Evolutionary conservation across 2,797 vertebrate species (phyloP).

Genomic region (Notolabrus celidotus): DNA sequence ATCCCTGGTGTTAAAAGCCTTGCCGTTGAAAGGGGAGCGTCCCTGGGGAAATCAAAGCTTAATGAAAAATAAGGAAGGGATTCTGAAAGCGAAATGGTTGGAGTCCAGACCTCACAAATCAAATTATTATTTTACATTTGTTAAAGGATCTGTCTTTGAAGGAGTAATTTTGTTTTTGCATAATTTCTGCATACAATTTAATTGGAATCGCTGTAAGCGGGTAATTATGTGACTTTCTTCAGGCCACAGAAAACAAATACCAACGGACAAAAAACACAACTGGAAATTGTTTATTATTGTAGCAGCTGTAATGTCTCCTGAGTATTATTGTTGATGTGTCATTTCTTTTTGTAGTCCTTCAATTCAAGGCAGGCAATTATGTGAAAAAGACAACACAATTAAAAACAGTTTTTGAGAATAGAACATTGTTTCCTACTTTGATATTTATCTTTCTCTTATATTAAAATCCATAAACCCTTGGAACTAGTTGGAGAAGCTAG

Average conservation of each 20-base stretch:
- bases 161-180: conserved; percentile 30
- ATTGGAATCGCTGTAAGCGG: conserved; percentile 37
- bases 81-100: conserved; percentile 41
- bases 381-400: conserved; percentile 5
- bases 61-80: conserved; percentile 40
- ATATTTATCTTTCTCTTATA: neutral
- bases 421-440: neutral
- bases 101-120: conserved; percentile 16
- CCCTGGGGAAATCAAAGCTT: conserved; percentile 53
- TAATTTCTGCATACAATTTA: conserved; percentile 51
- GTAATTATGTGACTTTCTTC: conserved; percentile 42
- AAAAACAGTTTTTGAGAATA: conserved; percentile 2
- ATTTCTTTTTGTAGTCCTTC: conserved; percentile 3
- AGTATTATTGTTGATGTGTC: conserved; percentile 12
- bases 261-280: conserved; percentile 21
- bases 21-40: conserved; percentile 28
- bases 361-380: conserved; percentile 16
- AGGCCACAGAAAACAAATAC: neutral
- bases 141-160: conserved; percentile 36
- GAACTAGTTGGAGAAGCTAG: neutral
- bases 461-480: conserved; percentile 16
- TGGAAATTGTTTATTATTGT: conserved; percentile 35
- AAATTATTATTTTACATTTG: conserved; percentile 37
- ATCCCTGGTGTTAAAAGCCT: conserved; percentile 40
- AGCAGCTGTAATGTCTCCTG: neutral